A percentile compares a stretch with the other conserved stretches of the same genome.
Conservation (phyloP, 1,140 invertebrate species). For the Samia ricini region DNA sequence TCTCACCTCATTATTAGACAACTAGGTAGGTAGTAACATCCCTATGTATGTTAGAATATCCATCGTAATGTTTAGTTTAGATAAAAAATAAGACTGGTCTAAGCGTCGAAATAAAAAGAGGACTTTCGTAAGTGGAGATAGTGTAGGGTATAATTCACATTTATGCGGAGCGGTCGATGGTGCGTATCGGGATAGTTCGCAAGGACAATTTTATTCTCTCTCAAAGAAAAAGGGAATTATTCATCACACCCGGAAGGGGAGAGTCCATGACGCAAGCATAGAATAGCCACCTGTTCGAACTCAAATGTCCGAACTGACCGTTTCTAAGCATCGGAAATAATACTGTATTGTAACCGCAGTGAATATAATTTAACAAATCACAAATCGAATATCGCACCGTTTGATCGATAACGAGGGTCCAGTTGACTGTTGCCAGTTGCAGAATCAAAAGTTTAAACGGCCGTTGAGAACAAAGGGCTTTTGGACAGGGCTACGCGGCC, state of each 20-base stretch:
- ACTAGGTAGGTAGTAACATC: not conserved
- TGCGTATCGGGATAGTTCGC: slow-evolving; percentile 70
- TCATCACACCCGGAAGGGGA: slow-evolving; percentile 77
- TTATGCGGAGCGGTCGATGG: slow-evolving; percentile 64
- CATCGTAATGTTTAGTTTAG: slow-evolving; percentile 44
- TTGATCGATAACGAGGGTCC: slow-evolving; percentile 65
- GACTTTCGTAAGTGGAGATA: slow-evolving; percentile 60
- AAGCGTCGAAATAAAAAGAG: slow-evolving; percentile 67
- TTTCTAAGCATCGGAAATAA: slow-evolving; percentile 11
- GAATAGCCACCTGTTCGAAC: slow-evolving; percentile 58
- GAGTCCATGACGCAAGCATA: slow-evolving; percentile 74
- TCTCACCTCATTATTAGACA: not conserved
- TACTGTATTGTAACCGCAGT: slow-evolving; percentile 14
- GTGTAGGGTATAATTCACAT: slow-evolving; percentile 70
- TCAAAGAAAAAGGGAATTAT: slow-evolving; percentile 74
- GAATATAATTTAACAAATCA: not conserved
- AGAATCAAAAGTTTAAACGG: slow-evolving; percentile 78
- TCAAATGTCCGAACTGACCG: slow-evolving; percentile 36
- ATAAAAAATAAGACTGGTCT: slow-evolving; percentile 62
- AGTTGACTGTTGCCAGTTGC: slow-evolving; percentile 72
- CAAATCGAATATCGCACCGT: slow-evolving; percentile 20
- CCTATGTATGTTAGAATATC: not conserved
- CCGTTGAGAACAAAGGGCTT: slow-evolving; percentile 70
- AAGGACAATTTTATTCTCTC: slow-evolving; percentile 67
- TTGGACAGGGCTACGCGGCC: slow-evolving; percentile 58